phyloP scores from a whole-genome alignment of 2,797 vertebrate genomes.

The Enteromius radiatus region DNA sequence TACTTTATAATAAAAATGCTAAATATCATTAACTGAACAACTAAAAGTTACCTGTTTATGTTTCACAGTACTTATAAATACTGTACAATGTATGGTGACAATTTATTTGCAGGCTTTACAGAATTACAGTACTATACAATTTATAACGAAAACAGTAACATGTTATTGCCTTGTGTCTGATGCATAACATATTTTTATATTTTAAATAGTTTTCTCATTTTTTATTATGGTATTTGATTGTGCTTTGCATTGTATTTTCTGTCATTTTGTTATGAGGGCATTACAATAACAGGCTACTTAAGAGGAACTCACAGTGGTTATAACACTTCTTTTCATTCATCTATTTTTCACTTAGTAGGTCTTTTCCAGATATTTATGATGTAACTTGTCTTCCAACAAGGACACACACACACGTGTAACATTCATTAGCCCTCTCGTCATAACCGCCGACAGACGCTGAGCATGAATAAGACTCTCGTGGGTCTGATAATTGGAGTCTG shows the following conservation, averaged over 20 bases:
- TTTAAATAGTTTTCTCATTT: not conserved
- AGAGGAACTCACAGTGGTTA: not conserved
- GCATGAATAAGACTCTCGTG: slow-evolving; percentile 19
- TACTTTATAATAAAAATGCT: too few relatives aligned
- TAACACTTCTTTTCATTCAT: not conserved
- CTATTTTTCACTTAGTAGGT: not conserved
- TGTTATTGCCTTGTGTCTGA: not conserved
- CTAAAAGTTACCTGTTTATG: too few relatives aligned
- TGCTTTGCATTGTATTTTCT: not conserved
- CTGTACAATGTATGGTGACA: too few relatives aligned
- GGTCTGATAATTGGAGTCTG: slow-evolving; percentile 26
- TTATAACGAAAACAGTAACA: not conserved
- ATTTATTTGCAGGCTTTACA: too few relatives aligned
- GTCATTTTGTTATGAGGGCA: not conserved
- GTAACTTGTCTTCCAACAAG: not conserved
- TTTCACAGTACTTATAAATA: too few relatives aligned
- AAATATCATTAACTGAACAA: too few relatives aligned
- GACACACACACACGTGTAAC: not conserved
- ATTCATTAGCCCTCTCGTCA: slow-evolving; percentile 37
- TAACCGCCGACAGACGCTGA: not conserved
- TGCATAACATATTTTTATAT: not conserved
- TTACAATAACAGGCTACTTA: not conserved
- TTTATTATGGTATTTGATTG: not conserved
- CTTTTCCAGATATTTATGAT: not conserved
- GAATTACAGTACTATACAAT: too few relatives aligned